A percentile compares a stretch with the other conserved stretches of the same genome.
Evolutionary conservation across 2,797 vertebrate genomes (phyloP).

Genomic region (Sarcophilus harrisii): DNA sequence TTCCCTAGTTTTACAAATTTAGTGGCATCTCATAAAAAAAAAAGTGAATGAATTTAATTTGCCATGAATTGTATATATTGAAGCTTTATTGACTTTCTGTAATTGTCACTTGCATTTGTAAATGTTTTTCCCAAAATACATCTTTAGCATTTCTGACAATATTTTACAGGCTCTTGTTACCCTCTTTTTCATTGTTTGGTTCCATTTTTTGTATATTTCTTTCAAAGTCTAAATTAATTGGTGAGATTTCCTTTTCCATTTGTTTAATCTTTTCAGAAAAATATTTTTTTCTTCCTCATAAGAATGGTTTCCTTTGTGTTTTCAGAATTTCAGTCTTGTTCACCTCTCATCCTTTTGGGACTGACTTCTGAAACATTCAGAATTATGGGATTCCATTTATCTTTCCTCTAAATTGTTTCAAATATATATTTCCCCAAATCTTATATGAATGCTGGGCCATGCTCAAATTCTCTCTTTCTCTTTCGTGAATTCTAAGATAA

Average conservation of each 20-base stretch:
- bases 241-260: background rate
- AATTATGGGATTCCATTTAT: background rate
- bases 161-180: background rate
- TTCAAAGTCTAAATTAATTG: background rate
- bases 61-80: background rate
- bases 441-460: background rate
- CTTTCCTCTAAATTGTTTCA: background rate
- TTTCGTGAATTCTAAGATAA: background rate
- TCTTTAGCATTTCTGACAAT: background rate
- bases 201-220: background rate
- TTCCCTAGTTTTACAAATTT: background rate
- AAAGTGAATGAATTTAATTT: background rate
- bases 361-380: background rate
- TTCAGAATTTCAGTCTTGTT: background rate
- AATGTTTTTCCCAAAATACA: background rate
- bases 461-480: background rate
- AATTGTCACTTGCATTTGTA: background rate
- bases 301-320: background rate
- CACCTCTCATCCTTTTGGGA: background rate
- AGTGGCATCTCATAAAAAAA: background rate
- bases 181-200: background rate
- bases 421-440: background rate
- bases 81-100: background rate
- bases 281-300: background rate
- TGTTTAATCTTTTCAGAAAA: background rate